Evolutionary conservation across 2,888 invertebrate genomes (phyloP).

Genomic region (Aporophyla nigra): DNA sequence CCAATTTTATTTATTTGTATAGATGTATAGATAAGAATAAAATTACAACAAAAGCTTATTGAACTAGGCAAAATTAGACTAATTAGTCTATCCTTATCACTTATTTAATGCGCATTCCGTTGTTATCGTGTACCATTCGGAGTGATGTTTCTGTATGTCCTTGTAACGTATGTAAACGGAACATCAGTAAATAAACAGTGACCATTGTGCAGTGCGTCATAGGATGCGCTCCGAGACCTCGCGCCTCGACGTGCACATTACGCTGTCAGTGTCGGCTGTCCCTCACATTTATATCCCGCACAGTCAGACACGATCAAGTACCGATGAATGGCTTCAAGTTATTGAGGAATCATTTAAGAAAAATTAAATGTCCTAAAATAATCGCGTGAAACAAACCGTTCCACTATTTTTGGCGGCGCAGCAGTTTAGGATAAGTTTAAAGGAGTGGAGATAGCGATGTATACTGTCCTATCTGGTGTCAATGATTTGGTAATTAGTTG

Average conservation of each 20-base stretch:
- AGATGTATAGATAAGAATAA: no score
- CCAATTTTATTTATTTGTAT: no score
- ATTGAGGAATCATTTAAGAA: neutral
- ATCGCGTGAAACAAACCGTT: no score
- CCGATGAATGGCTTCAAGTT: neutral
- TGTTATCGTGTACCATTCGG: neutral
- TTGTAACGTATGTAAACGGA: neutral
- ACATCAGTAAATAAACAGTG: slow-evolving; percentile 25
- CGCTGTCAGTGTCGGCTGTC: slow-evolving; percentile 3
- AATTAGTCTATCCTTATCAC: neutral
- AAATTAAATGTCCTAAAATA: neutral
- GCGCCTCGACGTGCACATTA: neutral
- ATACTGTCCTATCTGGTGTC: no score
- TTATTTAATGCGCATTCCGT: neutral
- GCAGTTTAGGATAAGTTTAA: neutral
- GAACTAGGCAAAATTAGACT: neutral
- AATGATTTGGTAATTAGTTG: neutral
- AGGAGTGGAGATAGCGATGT: neutral
- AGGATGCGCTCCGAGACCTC: neutral
- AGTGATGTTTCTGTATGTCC: neutral
- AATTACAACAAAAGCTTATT: no score
- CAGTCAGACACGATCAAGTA: neutral
- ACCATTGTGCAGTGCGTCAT: slow-evolving; percentile 17
- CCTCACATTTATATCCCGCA: neutral
- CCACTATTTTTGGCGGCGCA: neutral